Percentiles rank a stretch among this genome's conserved stretches.
These are phyloP conservation scores for Ancistrus triradiatus DNA, from an alignment of 2,113 vertebrate species.

Conservation along the genomic window DNA sequence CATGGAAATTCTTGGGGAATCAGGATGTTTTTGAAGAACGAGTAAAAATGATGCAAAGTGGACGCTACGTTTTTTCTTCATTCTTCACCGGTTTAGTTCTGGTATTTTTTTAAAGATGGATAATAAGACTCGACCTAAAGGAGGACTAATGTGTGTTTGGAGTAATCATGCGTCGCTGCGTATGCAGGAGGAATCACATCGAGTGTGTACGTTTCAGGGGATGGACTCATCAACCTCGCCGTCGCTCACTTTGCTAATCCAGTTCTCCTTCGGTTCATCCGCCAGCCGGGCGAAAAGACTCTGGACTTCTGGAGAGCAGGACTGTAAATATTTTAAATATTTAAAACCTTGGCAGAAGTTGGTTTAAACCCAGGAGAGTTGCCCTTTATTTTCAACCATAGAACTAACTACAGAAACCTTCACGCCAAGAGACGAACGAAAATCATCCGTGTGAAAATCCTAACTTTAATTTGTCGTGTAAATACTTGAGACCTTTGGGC, in stretches of 20 bases:
- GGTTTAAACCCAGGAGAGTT: slow-evolving; percentile 48
- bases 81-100: slow-evolving; percentile 56
- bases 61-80: slow-evolving; percentile 53
- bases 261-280: slow-evolving; percentile 50
- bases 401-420: slow-evolving; percentile 35
- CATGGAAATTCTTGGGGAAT: slow-evolving; percentile 57
- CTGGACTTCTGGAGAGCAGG: slow-evolving; percentile 79
- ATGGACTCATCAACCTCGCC: slow-evolving; percentile 43
- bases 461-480: slow-evolving; percentile 66
- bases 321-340: slow-evolving; percentile 97
- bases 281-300: too few species aligned
- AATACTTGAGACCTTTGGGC: slow-evolving; percentile 68
- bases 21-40: slow-evolving; percentile 51
- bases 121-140: slow-evolving; percentile 47
- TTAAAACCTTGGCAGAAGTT: slow-evolving; percentile 68
- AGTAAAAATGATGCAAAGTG: slow-evolving; percentile 48
- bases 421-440: slow-evolving; percentile 47
- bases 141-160: slow-evolving; percentile 53
- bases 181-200: slow-evolving; percentile 44
- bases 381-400: slow-evolving; percentile 50
- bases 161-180: slow-evolving; percentile 53
- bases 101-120: slow-evolving; percentile 46
- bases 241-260: slow-evolving; percentile 57
- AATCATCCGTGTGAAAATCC: slow-evolving; percentile 36
- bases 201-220: slow-evolving; percentile 23